phyloP scores from a whole-genome alignment of 2,113 vertebrate species.

The Scytalopus superciliaris region DNA sequence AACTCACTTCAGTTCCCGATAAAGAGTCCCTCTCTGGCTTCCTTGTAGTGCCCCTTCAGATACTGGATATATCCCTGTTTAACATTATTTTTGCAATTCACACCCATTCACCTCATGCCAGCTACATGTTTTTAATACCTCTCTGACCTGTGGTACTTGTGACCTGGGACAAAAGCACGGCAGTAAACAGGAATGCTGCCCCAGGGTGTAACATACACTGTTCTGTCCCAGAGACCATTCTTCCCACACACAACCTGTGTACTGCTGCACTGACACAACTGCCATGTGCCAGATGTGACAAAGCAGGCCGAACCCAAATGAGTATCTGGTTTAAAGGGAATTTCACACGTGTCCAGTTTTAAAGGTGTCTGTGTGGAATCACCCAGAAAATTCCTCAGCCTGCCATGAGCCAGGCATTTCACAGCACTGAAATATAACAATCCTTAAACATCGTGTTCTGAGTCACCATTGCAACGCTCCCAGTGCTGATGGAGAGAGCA shows the following conservation, averaged over 20 bases:
- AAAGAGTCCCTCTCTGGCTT: not conserved
- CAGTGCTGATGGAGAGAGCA: not conserved
- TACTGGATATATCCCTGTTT: not conserved
- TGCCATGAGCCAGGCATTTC: not conserved
- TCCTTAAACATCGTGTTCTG: not conserved
- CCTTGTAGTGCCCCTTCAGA: not conserved
- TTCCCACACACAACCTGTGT: not conserved
- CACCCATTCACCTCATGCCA: not conserved
- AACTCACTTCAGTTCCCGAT: not conserved
- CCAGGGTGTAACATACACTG: accelerated
- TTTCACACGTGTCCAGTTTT: not conserved
- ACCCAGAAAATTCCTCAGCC: not conserved
- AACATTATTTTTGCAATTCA: not conserved
- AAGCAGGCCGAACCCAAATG: not conserved
- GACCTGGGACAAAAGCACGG: not conserved
- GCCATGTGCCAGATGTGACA: not conserved
- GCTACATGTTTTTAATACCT: not conserved
- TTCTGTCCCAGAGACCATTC: not conserved
- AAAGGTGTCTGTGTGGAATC: too few species aligned
- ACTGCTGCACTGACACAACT: not conserved
- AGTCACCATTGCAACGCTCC: not conserved
- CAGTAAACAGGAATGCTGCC: not conserved
- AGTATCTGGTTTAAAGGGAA: not conserved
- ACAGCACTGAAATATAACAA: not conserved
- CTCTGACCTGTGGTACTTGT: not conserved